phyloP scores from a whole-genome alignment of 2,113 vertebrate species.

The Otis tarda region DNA sequence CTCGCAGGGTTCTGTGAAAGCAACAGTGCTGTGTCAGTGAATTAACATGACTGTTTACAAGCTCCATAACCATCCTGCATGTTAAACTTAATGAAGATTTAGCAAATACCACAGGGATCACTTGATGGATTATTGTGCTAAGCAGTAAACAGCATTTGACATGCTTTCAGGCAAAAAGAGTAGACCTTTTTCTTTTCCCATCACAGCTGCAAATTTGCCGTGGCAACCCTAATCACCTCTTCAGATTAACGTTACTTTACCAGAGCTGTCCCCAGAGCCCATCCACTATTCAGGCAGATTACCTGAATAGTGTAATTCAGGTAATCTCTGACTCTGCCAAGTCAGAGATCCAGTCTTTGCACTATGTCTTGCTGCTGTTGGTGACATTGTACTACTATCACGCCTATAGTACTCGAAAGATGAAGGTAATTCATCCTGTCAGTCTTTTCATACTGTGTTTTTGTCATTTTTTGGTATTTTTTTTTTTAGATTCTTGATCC shows the following conservation, averaged over 20 bases:
- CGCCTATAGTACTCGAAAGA: background rate
- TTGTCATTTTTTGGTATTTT: background rate
- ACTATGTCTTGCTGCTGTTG: background rate
- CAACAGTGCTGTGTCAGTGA: background rate
- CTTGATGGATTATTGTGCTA: slow-evolving; percentile 20
- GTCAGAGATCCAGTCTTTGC: background rate
- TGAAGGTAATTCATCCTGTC: background rate
- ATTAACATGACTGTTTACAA: slow-evolving; percentile 7
- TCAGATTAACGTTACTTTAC: background rate
- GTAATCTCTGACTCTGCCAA: too few relatives aligned
- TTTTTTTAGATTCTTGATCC: background rate
- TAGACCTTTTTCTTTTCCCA: background rate
- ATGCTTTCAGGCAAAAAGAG: background rate
- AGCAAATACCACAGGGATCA: slow-evolving; percentile 12
- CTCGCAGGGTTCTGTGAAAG: rapidly evolving
- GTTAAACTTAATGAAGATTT: slow-evolving; percentile 28
- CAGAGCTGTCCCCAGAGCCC: background rate
- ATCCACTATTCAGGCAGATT: background rate
- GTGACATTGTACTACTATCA: background rate
- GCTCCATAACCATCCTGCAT: background rate
- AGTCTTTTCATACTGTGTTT: background rate
- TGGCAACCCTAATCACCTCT: background rate
- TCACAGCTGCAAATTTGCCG: background rate
- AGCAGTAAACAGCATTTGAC: background rate
- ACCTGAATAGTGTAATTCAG: too few relatives aligned